Evolutionary conservation across 2,797 vertebrate genomes (phyloP).

Genomic region (Chrosomus eos): DNA sequence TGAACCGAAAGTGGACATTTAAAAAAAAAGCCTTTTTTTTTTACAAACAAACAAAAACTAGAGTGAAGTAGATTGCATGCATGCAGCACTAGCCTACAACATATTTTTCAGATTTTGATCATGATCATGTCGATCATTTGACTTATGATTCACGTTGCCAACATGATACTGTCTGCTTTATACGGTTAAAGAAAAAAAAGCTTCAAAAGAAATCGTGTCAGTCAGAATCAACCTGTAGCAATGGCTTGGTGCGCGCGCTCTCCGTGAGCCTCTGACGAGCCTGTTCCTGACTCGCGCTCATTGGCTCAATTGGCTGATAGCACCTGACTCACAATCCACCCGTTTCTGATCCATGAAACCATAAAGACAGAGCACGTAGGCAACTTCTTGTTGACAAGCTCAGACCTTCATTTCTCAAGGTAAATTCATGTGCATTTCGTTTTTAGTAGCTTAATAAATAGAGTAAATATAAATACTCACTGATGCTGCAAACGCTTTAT

Average conservation of each 20-base stretch:
- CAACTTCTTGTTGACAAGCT: constrained; percentile 41
- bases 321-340: constrained; percentile 56
- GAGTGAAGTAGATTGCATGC: too few relatives aligned
- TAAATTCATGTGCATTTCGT: constrained; percentile 23
- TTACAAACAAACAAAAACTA: too few relatives aligned
- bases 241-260: neutral
- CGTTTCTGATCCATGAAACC: constrained; percentile 51
- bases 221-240: neutral
- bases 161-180: neutral
- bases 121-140: neutral
- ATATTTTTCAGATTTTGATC: neutral
- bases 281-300: constrained; percentile 46
- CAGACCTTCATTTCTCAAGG: constrained; percentile 27
- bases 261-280: neutral
- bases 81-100: too few relatives aligned
- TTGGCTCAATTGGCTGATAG: constrained; percentile 51
- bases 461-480: neutral
- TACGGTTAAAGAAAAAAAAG: neutral
- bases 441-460: neutral
- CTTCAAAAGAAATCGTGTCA: neutral
- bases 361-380: constrained; percentile 54
- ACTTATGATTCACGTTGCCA: too few relatives aligned
- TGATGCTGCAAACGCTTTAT: neutral
- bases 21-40: too few relatives aligned
- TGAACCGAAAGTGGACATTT: too few relatives aligned